Evolutionary conservation across 2,113 vertebrate species (phyloP), one percentile per base, ranked within the genome.

Genomic region (Pleuronectes platessa): DNA sequence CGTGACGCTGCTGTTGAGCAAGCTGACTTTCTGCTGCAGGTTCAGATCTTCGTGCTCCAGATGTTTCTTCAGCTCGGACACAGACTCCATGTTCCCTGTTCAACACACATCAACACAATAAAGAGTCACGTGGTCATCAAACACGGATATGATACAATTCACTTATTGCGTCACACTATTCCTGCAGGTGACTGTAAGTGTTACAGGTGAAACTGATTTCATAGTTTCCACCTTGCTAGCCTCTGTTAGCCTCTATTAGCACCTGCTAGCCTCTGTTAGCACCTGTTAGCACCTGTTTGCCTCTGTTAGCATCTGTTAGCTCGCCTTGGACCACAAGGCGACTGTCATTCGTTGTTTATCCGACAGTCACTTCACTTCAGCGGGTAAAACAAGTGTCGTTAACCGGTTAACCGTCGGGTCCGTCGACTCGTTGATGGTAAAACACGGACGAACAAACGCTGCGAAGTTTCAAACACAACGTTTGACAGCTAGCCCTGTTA

Each of bases 21-120:
- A 71, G 9, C 5, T 1, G 21, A 88, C 5, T 56, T 5, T 85
- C 68, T 84, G 64, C 31, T 75, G 73, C 4, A 11, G 65, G 15
- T n/a, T 51, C 65, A 89, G 75, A 7, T 61, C 61, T 47, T 56
- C 65, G 0, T 76, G 60, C 72, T 91, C 78, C 66, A 92, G 66
- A 62, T 71, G 55, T 59, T 21, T 56, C 84, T 56, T 86, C 73
- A 92, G 67, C 20, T 71, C 65, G 62, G 68, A 51, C 61, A 0
- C 9, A 1, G 13, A 1, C 47, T 74, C 42, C 81, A 77, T 81
- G 45, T n/a, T 54, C 51, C 10, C 51, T 54, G 47, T 51, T 51
- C 4, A 5, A 51, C 14, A 51, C 47, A 31, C 31, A 31, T 7
- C 31, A 31, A 31, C 31, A 31, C 31, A 31, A 31, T 8, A 31